Evolutionary conservation across 37 sponge, comb jelly and placozoan genomes (phyloP).

Genomic region (Beroe forskalii): DNA sequence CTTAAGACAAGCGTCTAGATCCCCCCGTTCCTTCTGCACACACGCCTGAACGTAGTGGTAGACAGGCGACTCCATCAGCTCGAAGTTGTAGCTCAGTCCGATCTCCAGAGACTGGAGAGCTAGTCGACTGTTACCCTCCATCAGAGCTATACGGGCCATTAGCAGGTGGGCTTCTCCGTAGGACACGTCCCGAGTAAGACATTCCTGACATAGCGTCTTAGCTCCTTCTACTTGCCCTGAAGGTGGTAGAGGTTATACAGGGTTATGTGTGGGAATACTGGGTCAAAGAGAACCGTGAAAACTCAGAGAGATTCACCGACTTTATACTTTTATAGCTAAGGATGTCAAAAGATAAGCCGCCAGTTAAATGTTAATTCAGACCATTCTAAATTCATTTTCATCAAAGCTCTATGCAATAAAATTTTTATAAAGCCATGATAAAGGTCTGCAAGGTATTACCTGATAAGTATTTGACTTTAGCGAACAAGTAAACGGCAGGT

Average conservation of each 20-base stretch:
- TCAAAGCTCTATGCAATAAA: too few relatives aligned
- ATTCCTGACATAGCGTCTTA: conserved; percentile 68
- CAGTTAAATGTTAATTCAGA: too few relatives aligned
- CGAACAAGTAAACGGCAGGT: conserved; percentile 69
- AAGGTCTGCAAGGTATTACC: too few relatives aligned
- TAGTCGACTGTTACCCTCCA: conserved; percentile 69
- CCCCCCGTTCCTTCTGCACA: conserved; percentile 66
- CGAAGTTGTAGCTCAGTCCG: conserved; percentile 89
- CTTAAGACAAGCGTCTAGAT: conserved; percentile 67
- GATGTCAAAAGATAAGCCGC: too few relatives aligned
- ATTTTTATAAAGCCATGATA: too few relatives aligned
- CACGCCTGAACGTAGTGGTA: conserved; percentile 56
- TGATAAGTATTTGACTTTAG: conserved; percentile 86
- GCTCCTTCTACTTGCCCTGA: conserved; percentile 76
- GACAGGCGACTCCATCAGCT: conserved; percentile 67
- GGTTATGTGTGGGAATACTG: neutral
- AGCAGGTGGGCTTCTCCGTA: conserved; percentile 81
- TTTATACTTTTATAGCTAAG: neutral
- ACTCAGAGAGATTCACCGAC: too few relatives aligned
- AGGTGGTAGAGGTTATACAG: neutral
- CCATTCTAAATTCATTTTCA: too few relatives aligned
- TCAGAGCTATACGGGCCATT: conserved; percentile 75
- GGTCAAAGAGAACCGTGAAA: neutral
- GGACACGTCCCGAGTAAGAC: conserved; percentile 69
- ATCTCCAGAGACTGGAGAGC: conserved; percentile 72